Evolutionary conservation across 1,140 invertebrate species (phyloP).

Genomic region (Drosophila melanica): DNA sequence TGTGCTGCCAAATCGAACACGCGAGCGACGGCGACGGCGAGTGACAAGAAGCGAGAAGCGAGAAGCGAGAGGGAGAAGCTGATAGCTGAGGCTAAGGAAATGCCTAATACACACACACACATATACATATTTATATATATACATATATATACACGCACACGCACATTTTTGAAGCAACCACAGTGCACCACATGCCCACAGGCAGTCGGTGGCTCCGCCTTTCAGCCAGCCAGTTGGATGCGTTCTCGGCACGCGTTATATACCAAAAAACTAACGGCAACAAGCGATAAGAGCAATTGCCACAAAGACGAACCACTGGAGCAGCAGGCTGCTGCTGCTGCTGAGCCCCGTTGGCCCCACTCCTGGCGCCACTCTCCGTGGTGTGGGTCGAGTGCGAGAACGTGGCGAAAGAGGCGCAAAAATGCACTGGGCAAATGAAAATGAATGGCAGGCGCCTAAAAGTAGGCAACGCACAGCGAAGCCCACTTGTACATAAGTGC

Average conservation of each 20-base stretch:
- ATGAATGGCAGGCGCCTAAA: slow-evolving; percentile 76
- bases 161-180: slow-evolving; percentile 6
- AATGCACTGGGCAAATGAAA: slow-evolving; percentile 72
- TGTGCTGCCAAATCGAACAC: slow-evolving; percentile 47
- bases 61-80: slow-evolving; percentile 1
- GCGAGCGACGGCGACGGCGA: slow-evolving; percentile 4
- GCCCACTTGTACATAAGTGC: slow-evolving; percentile 52
- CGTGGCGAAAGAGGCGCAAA: slow-evolving; percentile 47
- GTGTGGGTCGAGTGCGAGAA: neutral
- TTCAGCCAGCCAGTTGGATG: slow-evolving; percentile 65
- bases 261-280: slow-evolving; percentile 74
- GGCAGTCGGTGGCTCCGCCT: slow-evolving; percentile 61
- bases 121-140: too few species aligned
- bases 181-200: slow-evolving; percentile 16
- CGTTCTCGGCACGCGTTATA: slow-evolving; percentile 64
- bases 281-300: slow-evolving; percentile 57
- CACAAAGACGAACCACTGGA: slow-evolving; percentile 57
- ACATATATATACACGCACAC: too few species aligned
- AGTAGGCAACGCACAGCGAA: slow-evolving; percentile 61
- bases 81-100: neutral
- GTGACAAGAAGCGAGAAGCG: slow-evolving; percentile 1
- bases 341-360: too few species aligned
- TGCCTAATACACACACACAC: neutral
- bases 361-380: neutral
- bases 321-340: neutral